Base-by-base conservation (phyloP, 2,797 vertebrate species). In the Coilia nasus region DNA sequence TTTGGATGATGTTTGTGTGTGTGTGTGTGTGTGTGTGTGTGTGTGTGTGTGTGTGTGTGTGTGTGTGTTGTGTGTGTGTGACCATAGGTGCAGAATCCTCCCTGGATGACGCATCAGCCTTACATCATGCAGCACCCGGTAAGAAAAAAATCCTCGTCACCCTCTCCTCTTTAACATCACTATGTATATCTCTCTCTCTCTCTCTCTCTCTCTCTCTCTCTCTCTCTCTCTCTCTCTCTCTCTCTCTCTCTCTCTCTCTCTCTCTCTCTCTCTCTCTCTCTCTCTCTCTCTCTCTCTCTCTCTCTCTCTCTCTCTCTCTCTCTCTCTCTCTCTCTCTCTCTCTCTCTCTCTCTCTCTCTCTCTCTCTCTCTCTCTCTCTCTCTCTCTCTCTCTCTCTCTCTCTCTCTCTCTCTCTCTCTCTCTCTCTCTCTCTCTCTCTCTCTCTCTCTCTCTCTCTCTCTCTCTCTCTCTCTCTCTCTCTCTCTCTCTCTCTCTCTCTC, bases 71-170 rank as follows among this genome's bases (percentile, higher is more conserved):
- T 85, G 80, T 85, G 41, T 90, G 60, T 85, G 35, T 81, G 17
- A 14, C 91, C 92, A 1, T 88, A 99, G 98, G 97, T 99, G 91
- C 98, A 99, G 95, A 99, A 97, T 96, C 97, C 98, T 92, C 99
- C 98, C 89, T 99, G 98, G 98, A 96, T 99, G 96, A 97, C 97
- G 85, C 98, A 99, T 94, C 98, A 98, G 91, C 97, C 97, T 0
- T 99, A 99, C 85, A 98, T 99, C 94, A 98, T 99, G 96, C 98
- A 99, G 93, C 98, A 99, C 94, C 97, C 98, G 84, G 98, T 99
- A 97, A 98, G 98, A 92, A 71, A 90, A 83, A 86, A 83, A 11
- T 47, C 59, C 35, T 25, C 28, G 9, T 25, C n/a, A 75, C 3
- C 19, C 15, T 12, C 41, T 41, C 54, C 83, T 21, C 7, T n/a